Evolutionary conservation across 1,140 invertebrate species (phyloP).

Genomic region (Macrocentrus cingulum): DNA sequence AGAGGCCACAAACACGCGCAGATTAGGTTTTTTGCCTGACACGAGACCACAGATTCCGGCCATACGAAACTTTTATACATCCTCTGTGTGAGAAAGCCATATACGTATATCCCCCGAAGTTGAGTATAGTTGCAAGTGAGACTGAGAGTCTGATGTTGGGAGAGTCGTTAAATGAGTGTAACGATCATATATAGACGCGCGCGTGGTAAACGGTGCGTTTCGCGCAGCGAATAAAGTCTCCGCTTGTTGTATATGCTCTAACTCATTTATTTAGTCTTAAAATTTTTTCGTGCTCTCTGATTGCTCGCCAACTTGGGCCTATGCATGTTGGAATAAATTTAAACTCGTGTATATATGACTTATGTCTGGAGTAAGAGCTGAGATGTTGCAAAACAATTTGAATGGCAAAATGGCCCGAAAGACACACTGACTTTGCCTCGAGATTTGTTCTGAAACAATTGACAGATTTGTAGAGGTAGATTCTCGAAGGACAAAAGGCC

Average conservation of each 20-base stretch:
- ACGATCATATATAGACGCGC: slow-evolving; percentile 18
- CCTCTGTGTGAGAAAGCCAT: slow-evolving; percentile 2
- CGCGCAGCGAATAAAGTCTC: slow-evolving; percentile 20
- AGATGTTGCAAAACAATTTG: slow-evolving; percentile 13
- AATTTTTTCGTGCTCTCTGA: background rate
- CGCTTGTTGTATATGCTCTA: slow-evolving; percentile 18
- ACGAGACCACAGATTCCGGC: slow-evolving; percentile 23
- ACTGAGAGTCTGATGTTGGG: too few relatives aligned
- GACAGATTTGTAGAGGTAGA: slow-evolving; percentile 53
- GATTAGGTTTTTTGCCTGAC: slow-evolving; percentile 15
- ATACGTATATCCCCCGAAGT: slow-evolving; percentile 16
- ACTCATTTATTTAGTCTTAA: background rate
- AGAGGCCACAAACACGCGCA: slow-evolving; percentile 7
- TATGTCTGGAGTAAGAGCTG: slow-evolving; percentile 1
- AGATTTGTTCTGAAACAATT: slow-evolving; percentile 56
- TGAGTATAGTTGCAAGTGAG: background rate
- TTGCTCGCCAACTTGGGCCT: background rate
- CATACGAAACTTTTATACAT: slow-evolving; percentile 8
- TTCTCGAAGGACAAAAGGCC: slow-evolving; percentile 45
- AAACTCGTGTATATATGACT: slow-evolving; percentile 12
- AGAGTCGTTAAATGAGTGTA: slow-evolving; percentile 21
- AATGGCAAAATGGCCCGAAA: slow-evolving; percentile 17
- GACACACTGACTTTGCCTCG: slow-evolving; percentile 20
- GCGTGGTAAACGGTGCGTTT: slow-evolving; percentile 25
- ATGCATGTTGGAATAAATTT: slow-evolving; percentile 18